These are phyloP conservation scores for Aptenodytes patagonicus DNA, from an alignment of 2,113 vertebrate genomes.

Conservation along the genomic window DNA sequence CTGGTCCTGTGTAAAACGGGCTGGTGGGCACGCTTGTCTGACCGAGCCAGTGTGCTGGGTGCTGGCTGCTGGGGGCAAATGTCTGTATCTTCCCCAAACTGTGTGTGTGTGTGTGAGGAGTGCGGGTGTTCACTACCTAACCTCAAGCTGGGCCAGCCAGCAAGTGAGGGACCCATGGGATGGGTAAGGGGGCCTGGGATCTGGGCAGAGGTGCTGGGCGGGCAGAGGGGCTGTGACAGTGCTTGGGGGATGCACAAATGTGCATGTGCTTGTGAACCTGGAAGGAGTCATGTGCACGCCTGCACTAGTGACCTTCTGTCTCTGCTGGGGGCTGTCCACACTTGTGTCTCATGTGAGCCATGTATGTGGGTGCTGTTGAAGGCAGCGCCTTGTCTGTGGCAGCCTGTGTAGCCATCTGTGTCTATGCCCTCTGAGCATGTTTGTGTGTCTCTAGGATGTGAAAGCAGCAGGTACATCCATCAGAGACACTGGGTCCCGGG, in stretches of 20 bases:
- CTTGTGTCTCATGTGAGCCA: neutral
- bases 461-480: neutral
- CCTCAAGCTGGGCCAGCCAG: neutral
- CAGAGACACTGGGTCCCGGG: neutral
- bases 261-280: neutral
- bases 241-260: neutral
- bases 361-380: neutral
- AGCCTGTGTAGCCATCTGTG: neutral
- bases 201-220: fast-evolving
- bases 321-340: neutral
- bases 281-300: fast-evolving
- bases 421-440: neutral
- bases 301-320: neutral
- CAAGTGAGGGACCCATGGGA: fast-evolving
- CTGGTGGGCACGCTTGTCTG: fast-evolving
- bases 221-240: fast-evolving
- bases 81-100: neutral
- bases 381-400: neutral
- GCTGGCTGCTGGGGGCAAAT: neutral
- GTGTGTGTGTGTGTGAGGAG: fast-evolving
- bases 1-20: neutral
- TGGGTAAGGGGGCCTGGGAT: neutral
- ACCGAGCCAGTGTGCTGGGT: neutral
- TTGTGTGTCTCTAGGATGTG: neutral
- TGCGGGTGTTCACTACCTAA: neutral